A percentile compares a stretch with the other conserved stretches of the same genome.
These are phyloP conservation scores for Lasiommata megera DNA, from an alignment of 2,888 invertebrate genomes.

Conservation along the genomic window DNA sequence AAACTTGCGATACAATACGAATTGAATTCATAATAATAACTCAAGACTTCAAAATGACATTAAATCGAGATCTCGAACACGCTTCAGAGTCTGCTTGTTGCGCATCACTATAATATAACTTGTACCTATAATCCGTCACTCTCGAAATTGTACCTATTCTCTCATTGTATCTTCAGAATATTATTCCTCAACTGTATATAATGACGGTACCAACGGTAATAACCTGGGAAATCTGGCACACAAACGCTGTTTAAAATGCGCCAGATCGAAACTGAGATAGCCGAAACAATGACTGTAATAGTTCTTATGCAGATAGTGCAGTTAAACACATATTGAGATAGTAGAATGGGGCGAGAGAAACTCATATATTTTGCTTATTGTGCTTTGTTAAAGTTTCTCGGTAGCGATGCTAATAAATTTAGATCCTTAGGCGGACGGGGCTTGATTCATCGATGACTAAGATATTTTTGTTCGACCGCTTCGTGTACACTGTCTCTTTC, in stretches of 20 bases:
- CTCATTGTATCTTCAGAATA: conserved; percentile 58
- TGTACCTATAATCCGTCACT: conserved; percentile 41
- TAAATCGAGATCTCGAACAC: neutral
- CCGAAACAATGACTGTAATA: conserved; percentile 69
- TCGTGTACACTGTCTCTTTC: conserved; percentile 38
- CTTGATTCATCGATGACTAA: conserved; percentile 71
- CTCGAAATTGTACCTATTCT: conserved; percentile 66
- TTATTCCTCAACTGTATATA: conserved; percentile 74
- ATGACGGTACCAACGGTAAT: conserved; percentile 66
- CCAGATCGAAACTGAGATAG: conserved; percentile 68
- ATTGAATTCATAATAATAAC: neutral
- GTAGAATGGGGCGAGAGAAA: conserved; percentile 43
- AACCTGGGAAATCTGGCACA: conserved; percentile 69
- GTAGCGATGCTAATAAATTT: conserved; percentile 54
- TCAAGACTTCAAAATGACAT: neutral
- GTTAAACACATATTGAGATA: conserved; percentile 41
- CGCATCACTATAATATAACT: neutral
- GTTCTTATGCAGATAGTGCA: conserved; percentile 61
- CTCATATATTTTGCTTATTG: conserved; percentile 44
- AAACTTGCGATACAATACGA: neutral
- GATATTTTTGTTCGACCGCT: conserved; percentile 48
- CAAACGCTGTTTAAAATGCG: conserved; percentile 62
- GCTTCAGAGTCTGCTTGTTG: neutral
- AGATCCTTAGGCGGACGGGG: conserved; percentile 42
- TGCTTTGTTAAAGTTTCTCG: conserved; percentile 48